Conservation (phyloP, 2,113 vertebrate genomes). For the Trematocara nigrifrons region DNA sequence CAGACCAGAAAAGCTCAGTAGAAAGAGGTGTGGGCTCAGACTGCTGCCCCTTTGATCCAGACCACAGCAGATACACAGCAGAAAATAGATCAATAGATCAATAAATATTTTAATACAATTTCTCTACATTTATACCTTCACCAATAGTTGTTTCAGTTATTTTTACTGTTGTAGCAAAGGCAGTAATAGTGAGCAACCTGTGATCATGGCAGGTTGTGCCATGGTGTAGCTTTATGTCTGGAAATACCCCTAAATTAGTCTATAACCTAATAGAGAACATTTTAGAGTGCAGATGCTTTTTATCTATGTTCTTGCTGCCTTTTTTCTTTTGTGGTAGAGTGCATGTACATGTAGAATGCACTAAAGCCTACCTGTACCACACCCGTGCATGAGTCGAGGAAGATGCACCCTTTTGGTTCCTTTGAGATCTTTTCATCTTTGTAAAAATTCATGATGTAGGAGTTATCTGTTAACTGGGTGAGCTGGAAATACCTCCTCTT, state of each 20-base stretch:
- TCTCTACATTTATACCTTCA: neutral
- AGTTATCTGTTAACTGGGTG: constrained; percentile 94
- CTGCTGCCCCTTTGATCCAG: neutral
- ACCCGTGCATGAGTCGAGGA: constrained; percentile 95
- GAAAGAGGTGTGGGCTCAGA: neutral
- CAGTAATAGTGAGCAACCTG: neutral
- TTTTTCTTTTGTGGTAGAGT: neutral
- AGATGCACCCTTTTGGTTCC: constrained; percentile 98
- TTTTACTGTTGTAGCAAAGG: neutral
- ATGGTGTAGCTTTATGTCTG: neutral
- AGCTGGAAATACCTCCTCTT: constrained; percentile 97
- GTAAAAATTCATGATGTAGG: constrained; percentile 99
- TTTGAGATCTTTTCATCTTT: constrained; percentile 99
- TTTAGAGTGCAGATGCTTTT: neutral
- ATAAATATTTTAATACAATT: neutral
- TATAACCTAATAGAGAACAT: neutral
- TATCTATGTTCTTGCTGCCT: neutral
- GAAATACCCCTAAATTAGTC: neutral
- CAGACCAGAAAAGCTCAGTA: neutral
- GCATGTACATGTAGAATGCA: neutral
- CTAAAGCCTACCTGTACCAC: constrained; percentile 85
- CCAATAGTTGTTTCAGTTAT: neutral
- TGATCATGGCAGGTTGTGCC: neutral
- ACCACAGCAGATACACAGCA: neutral
- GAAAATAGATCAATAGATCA: neutral